Percentiles rank a stretch among this genome's conserved stretches.
These are phyloP conservation scores for Channa argus DNA, from an alignment of 2,113 vertebrate genomes.

Conservation along the genomic window DNA sequence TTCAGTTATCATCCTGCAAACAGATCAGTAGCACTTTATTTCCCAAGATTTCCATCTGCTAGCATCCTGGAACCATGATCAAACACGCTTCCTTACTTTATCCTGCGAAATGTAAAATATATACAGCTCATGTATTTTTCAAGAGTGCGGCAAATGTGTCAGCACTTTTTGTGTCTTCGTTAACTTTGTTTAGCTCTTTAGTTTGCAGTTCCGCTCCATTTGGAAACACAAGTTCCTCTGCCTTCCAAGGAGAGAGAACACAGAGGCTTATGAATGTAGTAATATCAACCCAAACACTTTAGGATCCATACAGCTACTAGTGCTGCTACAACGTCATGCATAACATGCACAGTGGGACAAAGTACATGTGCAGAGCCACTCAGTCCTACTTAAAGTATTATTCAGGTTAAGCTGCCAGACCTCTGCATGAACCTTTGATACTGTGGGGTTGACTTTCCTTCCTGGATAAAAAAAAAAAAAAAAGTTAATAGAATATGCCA, in stretches of 20 bases:
- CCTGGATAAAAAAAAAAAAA: slow-evolving; percentile 15
- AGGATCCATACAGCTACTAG: not conserved
- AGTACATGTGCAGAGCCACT: not conserved
- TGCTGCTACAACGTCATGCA: not conserved
- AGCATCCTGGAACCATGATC: slow-evolving; percentile 29
- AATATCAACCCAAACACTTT: too few relatives aligned
- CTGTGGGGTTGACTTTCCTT: slow-evolving; percentile 42
- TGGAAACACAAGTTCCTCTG: too few relatives aligned
- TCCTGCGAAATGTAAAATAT: slow-evolving; percentile 19
- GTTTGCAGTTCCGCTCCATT: too few relatives aligned
- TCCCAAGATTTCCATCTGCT: slow-evolving; percentile 26
- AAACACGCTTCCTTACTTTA: slow-evolving; percentile 38
- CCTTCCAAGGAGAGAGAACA: too few relatives aligned
- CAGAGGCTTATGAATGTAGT: too few relatives aligned
- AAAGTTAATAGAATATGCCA: slow-evolving; percentile 45
- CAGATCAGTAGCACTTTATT: slow-evolving; percentile 6
- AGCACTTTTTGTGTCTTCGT: too few relatives aligned
- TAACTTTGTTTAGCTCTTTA: too few relatives aligned
- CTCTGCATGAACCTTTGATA: slow-evolving; percentile 48
- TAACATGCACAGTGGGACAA: not conserved
- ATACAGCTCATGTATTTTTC: slow-evolving; percentile 30
- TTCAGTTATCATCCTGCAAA: slow-evolving; percentile 1
- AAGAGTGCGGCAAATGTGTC: not conserved
- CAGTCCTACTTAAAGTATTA: slow-evolving; percentile 37
- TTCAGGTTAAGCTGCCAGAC: slow-evolving; percentile 46